phyloP scores from a whole-genome alignment of 2,113 vertebrate species.

The Struthidea cinerea region DNA sequence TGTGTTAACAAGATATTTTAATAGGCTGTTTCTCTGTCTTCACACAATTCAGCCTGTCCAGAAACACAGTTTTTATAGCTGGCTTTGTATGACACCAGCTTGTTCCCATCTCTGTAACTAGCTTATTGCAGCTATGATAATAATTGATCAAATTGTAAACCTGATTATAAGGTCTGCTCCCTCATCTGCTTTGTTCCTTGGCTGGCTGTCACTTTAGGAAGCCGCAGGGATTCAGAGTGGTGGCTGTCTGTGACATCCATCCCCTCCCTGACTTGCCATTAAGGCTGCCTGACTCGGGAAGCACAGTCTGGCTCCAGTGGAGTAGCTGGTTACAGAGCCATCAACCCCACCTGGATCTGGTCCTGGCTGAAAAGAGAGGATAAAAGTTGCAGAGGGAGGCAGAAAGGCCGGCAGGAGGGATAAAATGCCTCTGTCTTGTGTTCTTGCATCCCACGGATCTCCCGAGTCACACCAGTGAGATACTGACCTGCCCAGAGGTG shows the following conservation, averaged over 20 bases:
- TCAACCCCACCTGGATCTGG: not conserved
- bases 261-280: not conserved
- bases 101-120: not conserved
- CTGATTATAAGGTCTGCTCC: not conserved
- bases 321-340: not conserved
- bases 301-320: not conserved
- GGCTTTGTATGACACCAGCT: not conserved
- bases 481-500: not conserved
- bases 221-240: not conserved
- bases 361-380: not conserved
- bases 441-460: not conserved
- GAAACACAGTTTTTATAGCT: not conserved
- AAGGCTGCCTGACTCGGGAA: not conserved
- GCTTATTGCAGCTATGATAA: not conserved
- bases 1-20: not conserved
- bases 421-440: not conserved
- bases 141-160: slow-evolving; percentile 12
- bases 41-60: not conserved
- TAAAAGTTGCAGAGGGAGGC: not conserved
- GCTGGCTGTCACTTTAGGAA: not conserved
- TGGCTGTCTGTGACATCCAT: not conserved
- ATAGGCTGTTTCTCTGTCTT: not conserved
- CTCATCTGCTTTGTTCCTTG: not conserved
- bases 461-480: not conserved
- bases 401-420: not conserved